Percentiles rank a stretch among this genome's conserved stretches.
Conservation (phyloP, 2,888 invertebrate genomes). For the Drosophila antonietae region DNA sequence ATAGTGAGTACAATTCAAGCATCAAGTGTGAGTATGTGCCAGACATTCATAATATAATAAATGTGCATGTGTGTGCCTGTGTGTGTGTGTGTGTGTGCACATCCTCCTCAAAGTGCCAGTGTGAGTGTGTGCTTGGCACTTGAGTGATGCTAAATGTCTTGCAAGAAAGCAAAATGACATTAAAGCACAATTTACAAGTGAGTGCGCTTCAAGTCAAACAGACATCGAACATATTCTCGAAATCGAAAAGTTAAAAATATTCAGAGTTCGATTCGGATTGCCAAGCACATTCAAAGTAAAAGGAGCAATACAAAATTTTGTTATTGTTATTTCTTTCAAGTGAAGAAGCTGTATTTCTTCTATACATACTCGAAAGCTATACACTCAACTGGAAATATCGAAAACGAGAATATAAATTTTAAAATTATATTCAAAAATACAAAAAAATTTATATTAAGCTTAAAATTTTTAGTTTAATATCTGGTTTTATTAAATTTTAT, state of each 20-base stretch:
- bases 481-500: not conserved
- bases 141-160: slow-evolving; percentile 43
- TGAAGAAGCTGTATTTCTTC: not conserved
- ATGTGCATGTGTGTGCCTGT: slow-evolving; percentile 9
- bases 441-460: no score
- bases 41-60: slow-evolving; percentile 53
- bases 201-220: slow-evolving; percentile 7
- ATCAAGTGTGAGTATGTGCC: slow-evolving; percentile 49
- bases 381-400: not conserved
- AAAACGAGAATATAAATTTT: not conserved
- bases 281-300: not conserved
- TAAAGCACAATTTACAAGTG: slow-evolving; percentile 35
- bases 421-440: not conserved
- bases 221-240: not conserved
- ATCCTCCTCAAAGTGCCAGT: no score
- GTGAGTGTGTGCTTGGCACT: slow-evolving; percentile 17
- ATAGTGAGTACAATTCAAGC: slow-evolving; percentile 46
- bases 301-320: not conserved
- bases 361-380: no score
- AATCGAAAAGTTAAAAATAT: slow-evolving; percentile 1
- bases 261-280: not conserved
- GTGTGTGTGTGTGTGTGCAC: not conserved
- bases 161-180: slow-evolving; percentile 38
- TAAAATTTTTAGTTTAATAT: no score
- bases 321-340: not conserved